phyloP scores from a whole-genome alignment of 1,140 invertebrate species.

The Oryctes rhinoceros region DNA sequence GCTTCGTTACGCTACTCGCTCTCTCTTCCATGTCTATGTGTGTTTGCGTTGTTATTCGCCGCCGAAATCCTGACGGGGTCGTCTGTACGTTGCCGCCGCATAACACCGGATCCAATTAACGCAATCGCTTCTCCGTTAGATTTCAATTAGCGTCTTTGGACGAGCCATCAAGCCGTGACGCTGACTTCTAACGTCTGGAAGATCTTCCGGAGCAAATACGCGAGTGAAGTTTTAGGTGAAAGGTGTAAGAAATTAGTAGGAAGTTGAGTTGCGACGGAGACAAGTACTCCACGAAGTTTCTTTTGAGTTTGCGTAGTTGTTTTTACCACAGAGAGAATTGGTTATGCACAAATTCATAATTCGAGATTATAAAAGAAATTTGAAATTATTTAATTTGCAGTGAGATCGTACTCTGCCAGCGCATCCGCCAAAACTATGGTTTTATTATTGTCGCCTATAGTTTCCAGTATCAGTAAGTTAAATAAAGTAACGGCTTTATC shows the following conservation, averaged over 20 bases:
- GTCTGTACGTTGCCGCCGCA: slow-evolving; percentile 7
- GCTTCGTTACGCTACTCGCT: not conserved
- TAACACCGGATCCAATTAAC: slow-evolving; percentile 24
- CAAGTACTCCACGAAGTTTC: too few relatives aligned
- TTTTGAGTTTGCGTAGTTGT: too few relatives aligned
- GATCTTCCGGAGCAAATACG: not conserved
- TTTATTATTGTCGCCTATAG: too few relatives aligned
- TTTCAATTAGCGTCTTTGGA: slow-evolving; percentile 27
- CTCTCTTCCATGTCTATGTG: not conserved
- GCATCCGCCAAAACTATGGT: too few relatives aligned
- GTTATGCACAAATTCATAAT: too few relatives aligned
- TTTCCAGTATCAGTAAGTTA: too few relatives aligned
- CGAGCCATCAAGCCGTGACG: slow-evolving; percentile 1
- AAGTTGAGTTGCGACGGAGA: too few relatives aligned
- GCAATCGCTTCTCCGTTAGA: slow-evolving; percentile 28
- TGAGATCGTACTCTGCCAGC: too few relatives aligned
- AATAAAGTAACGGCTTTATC: too few relatives aligned
- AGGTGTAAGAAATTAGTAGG: not conserved
- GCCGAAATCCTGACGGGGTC: not conserved
- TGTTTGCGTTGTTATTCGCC: not conserved
- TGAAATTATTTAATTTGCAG: too few relatives aligned
- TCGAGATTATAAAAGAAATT: too few relatives aligned
- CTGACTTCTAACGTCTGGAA: not conserved
- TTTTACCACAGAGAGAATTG: too few relatives aligned
- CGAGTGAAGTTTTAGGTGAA: not conserved